Base-by-base conservation (phyloP, 2,113 vertebrate species). In the Syrrhaptes paradoxus region DNA sequence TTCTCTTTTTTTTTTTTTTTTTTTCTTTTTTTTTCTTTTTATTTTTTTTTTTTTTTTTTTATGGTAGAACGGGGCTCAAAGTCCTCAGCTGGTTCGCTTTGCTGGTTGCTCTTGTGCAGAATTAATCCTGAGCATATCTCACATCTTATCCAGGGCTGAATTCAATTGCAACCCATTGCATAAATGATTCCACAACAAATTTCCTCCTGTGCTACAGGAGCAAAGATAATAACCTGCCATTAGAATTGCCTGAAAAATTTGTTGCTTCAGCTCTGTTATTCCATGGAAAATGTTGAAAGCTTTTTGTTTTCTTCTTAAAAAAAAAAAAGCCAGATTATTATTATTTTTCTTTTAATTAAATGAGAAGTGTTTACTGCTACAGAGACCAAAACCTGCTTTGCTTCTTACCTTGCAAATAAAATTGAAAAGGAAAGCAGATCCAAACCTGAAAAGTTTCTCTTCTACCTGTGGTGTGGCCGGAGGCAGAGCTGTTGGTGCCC, bases 51-150 rank as follows among this genome's bases (percentile, higher is more conserved):
- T n/a, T n/a, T n/a, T n/a, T n/a, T n/a, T n/a, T n/a, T n/a, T n/a
- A n/a, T 38, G 7, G 12, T 45, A 12, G 5, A 21, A n/a, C 1
- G 8, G 76, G 28, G 9, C 32, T 13, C 14, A 4, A 29, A 75
- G 55, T 29, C 22, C 46, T 78, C 62, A 29, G 15, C 22, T 7
- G 5, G 21, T 19, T 85, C 1, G 3, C 32, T 79, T 45, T 29
- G 46, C 18, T 43, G 0, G n/a, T 85, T 57, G 9, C 51, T 54
- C 14, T 7, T 8, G 26, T 20, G 54, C 65, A 38, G 5, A 31
- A 17, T 24, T 1, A 28, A 54, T 17, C 34, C 67, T 9, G 29
- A 38, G 15, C 5, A 0, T 11, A 11, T 5, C 75, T 17, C 5
- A 46, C 2, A 6, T 32, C 54, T 51, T 8, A 71, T 29, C 71